Conservation (phyloP, 2,113 vertebrate species). For the Scortum barcoo region DNA sequence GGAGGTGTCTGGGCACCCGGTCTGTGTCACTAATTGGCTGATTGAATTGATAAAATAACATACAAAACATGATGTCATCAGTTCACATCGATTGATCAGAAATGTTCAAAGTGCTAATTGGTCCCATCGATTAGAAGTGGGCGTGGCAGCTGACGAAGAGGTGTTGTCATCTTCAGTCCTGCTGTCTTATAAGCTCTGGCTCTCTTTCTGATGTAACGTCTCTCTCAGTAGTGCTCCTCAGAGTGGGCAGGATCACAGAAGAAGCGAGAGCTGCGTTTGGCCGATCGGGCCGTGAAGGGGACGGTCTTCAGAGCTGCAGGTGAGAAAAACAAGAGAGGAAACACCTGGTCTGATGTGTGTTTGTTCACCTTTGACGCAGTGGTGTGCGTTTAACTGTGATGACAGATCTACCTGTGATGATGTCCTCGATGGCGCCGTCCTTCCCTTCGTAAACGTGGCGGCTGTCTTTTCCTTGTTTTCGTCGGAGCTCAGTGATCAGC, state of each 20-base stretch:
- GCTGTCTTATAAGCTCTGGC: slow-evolving; percentile 11
- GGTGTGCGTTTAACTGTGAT: too few species aligned
- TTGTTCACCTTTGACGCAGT: too few species aligned
- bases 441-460: slow-evolving; percentile 98
- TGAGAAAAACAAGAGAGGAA: slow-evolving; percentile 51
- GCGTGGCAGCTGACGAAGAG: not conserved
- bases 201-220: not conserved
- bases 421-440: slow-evolving; percentile 97
- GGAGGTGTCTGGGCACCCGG: not conserved
- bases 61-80: slow-evolving; percentile 42
- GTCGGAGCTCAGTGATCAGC: slow-evolving; percentile 91
- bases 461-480: slow-evolving; percentile 95
- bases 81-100: slow-evolving; percentile 38
- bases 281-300: slow-evolving; percentile 97
- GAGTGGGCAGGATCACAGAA: slow-evolving; percentile 97
- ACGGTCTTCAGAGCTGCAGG: slow-evolving; percentile 97
- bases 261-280: slow-evolving; percentile 99
- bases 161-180: slow-evolving; percentile 23
- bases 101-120: slow-evolving; percentile 75
- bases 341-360: not conserved
- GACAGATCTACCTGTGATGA: slow-evolving; percentile 90
- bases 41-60: slow-evolving; percentile 47
- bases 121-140: slow-evolving; percentile 49
- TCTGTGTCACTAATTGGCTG: slow-evolving; percentile 21
- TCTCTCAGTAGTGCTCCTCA: slow-evolving; percentile 94